Base-by-base conservation (phyloP, 2,888 invertebrate species). In the Deilephila elpenor region DNA sequence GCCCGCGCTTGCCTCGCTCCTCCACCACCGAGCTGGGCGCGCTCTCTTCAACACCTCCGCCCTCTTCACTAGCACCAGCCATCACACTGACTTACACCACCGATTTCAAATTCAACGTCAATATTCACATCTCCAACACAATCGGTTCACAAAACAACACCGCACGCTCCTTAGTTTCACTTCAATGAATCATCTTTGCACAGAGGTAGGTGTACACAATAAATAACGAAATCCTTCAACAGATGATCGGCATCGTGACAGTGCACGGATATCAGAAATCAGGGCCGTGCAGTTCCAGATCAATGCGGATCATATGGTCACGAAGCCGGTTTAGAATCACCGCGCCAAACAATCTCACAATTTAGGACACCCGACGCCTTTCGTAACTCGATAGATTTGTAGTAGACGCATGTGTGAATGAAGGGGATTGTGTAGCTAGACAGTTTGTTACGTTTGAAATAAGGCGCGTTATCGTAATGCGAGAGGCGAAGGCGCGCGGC, bases 1-100 rank as follows among this genome's bases (percentile, higher is more conserved):
- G 84, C 25, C 93, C 92, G 71, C 93, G 90, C 83, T 92, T 93
- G 62, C 85, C 86, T 59, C 87, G 88, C 71, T 87, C 89, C 75
- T 84, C 86, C 19, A 79, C 83, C 44, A 80, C 74, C 59, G 85
- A 78, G 53, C 80, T 75, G 20, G 85, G 74, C 67, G 80, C 80
- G 73, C 79, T 82, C 79, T 91, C 91, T 85, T 87, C 90, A 75
- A 86, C 88, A 80, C 82, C 80, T 75, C 86, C 89, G 83, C 87
- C 84, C 74, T 90, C 93, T 81, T 91, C 93, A 88, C 87, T 90
- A 81, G 87, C 92, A 89, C 94, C 93, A 82, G 93, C 93, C 94
- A 94, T 94, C 81, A 83, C 91, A 90, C 91, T 89, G 44, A 64
- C 64, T 86, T 86, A 83, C 86, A 87, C 82, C 85, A 86, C 81